phyloP scores from a whole-genome alignment of 2,797 vertebrate genomes.

The Psittacula derbiana region DNA sequence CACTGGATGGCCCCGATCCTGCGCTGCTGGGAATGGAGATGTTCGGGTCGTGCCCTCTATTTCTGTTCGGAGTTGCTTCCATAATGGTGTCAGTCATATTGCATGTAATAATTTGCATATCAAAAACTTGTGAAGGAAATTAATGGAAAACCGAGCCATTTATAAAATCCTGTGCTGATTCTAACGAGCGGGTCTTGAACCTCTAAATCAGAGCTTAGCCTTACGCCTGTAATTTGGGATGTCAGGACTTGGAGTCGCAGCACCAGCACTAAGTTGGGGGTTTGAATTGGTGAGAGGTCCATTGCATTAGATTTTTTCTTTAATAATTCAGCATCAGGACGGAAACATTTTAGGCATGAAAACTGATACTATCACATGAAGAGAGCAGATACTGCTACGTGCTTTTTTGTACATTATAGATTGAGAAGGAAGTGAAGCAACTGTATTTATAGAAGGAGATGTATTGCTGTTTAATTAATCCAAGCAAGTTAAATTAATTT shows the following conservation, averaged over 20 bases:
- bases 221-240: neutral
- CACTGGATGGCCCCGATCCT: neutral
- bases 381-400: neutral
- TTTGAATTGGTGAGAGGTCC: neutral
- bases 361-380: neutral
- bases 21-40: neutral
- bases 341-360: neutral
- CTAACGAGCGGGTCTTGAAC: constrained; percentile 30
- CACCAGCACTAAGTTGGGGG: neutral
- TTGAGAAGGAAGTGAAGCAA: neutral
- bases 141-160: neutral
- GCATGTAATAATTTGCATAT: constrained; percentile 30
- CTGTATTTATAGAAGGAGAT: neutral
- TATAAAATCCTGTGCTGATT: constrained; percentile 23
- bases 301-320: neutral
- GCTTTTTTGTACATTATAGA: neutral
- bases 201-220: neutral
- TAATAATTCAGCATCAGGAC: neutral
- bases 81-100: neutral
- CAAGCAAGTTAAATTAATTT: neutral
- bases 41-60: neutral
- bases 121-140: constrained; percentile 33
- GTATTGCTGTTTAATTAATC: neutral
- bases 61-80: neutral
- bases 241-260: neutral